phyloP scores from a whole-genome alignment of 1,140 invertebrate genomes.

The Papilio aristodemus region DNA sequence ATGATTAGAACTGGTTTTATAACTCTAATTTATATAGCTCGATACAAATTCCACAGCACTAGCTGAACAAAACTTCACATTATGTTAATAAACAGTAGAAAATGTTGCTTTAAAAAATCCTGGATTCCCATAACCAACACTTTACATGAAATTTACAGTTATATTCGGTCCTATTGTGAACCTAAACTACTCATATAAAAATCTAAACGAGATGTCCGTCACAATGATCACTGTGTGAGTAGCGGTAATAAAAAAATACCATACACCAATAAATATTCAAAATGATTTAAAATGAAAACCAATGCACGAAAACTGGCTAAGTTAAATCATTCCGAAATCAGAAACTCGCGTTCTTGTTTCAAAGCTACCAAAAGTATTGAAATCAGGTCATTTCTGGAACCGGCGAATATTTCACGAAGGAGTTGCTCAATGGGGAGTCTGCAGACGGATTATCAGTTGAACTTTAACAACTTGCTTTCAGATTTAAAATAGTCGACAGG shows the following conservation, averaged over 20 bases:
- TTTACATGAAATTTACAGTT: no score
- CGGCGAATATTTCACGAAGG: not conserved
- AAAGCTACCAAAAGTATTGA: constrained; percentile 7
- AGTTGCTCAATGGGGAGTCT: not conserved
- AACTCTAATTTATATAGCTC: not conserved
- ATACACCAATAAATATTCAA: no score
- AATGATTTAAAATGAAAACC: not conserved
- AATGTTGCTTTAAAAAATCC: no score
- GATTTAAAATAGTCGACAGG: not conserved
- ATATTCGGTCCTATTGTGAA: no score
- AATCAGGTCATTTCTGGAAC: not conserved
- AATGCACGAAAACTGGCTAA: not conserved
- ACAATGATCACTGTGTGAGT: no score
- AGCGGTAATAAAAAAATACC: no score
- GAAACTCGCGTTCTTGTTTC: not conserved
- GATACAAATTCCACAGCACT: not conserved
- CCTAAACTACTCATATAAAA: no score
- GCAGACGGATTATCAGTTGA: not conserved
- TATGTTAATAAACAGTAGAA: no score
- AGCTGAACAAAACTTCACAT: not conserved
- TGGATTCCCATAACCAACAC: no score
- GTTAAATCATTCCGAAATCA: not conserved
- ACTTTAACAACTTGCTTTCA: not conserved
- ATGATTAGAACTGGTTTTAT: not conserved
- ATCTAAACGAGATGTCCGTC: no score